A percentile compares a stretch with the other conserved stretches of the same genome.
These are phyloP conservation scores for Meriones psammophilus DNA, from an alignment of 2,797 vertebrate genomes.

Conservation along the genomic window DNA sequence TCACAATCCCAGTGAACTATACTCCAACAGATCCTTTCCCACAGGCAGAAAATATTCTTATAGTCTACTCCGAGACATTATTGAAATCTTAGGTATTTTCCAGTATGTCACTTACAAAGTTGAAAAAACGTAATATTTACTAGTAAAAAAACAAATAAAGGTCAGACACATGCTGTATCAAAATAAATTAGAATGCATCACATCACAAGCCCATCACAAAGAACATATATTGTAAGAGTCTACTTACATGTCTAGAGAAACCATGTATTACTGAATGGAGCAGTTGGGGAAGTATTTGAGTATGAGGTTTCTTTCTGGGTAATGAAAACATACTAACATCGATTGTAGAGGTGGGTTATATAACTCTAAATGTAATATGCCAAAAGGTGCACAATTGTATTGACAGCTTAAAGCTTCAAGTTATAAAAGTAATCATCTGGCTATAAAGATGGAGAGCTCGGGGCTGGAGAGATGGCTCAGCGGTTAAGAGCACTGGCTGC, in stretches of 20 bases:
- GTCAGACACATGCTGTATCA: background rate
- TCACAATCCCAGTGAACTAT: slow-evolving; percentile 14
- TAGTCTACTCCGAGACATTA: slow-evolving; percentile 52
- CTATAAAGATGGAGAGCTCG: background rate
- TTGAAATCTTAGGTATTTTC: slow-evolving; percentile 38
- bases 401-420: background rate
- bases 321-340: slow-evolving; percentile 10
- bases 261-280: background rate
- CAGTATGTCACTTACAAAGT: background rate
- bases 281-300: background rate
- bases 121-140: slow-evolving; percentile 13
- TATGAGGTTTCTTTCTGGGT: background rate
- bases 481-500: too few relatives aligned
- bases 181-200: too few relatives aligned
- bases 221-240: background rate
- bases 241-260: background rate
- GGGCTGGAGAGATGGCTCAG: too few relatives aligned
- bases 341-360: background rate
- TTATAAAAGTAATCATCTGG: slow-evolving; percentile 26
- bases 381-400: background rate
- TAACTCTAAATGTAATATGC: background rate
- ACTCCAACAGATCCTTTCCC: slow-evolving; percentile 12
- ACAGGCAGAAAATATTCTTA: slow-evolving; percentile 47
- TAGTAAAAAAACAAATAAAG: slow-evolving; percentile 33
- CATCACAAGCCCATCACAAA: slow-evolving; percentile 22